Evolutionary conservation across 92 coral and sea anemone genomes (phyloP).

Genomic region (Micromussa lordhowensis): DNA sequence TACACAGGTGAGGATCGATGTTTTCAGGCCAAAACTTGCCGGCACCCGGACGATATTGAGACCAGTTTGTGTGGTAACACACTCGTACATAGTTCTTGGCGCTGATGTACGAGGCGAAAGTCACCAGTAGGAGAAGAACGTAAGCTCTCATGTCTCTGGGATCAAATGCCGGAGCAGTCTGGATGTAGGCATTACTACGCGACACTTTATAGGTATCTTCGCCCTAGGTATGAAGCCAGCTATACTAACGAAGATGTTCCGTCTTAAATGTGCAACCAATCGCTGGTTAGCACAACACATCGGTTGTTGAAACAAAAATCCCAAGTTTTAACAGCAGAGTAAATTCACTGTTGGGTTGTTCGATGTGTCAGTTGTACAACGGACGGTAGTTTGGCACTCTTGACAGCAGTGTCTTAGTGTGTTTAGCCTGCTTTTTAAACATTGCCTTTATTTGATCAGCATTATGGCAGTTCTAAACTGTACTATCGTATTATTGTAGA

Average conservation of each 20-base stretch:
- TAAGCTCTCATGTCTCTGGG: slow-evolving; percentile 22
- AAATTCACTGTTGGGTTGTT: not conserved
- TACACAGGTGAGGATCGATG: slow-evolving; percentile 80
- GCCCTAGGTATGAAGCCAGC: not conserved
- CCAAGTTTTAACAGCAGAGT: slow-evolving; percentile 20
- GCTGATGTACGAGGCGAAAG: slow-evolving; percentile 61
- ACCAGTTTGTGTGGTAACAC: slow-evolving; percentile 97
- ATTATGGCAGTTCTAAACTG: not conserved
- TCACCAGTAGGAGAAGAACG: slow-evolving; percentile 44
- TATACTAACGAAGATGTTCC: not conserved
- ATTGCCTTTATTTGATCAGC: slow-evolving; percentile 3
- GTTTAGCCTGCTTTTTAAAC: slow-evolving; percentile 16
- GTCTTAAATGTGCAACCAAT: not conserved
- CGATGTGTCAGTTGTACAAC: not conserved
- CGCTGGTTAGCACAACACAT: not conserved
- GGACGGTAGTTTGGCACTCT: not conserved
- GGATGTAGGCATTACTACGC: too few relatives aligned
- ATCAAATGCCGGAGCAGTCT: not conserved
- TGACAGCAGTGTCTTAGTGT: not conserved
- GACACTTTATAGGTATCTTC: not conserved
- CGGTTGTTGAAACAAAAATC: not conserved
- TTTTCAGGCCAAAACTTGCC: slow-evolving; percentile 88
- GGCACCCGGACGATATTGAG: slow-evolving; percentile 85
- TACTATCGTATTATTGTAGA: not conserved
- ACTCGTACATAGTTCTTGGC: slow-evolving; percentile 86